Base-by-base conservation (phyloP, 2,797 vertebrate species). In the Poecile montanus region DNA sequence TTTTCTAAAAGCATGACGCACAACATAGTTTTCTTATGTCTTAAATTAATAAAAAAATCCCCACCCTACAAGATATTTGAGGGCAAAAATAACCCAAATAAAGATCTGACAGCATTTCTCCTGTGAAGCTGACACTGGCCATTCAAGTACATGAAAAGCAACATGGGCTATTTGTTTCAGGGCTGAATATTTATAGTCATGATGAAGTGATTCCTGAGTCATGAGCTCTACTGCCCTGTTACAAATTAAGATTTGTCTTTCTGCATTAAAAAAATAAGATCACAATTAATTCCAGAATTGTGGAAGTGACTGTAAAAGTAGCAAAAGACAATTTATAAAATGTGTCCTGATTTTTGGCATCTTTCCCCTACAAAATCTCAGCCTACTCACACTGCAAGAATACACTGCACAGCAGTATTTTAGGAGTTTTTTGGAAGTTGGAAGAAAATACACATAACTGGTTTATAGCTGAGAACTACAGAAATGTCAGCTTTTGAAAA, bases 201-300 rank as follows among this genome's bases (percentile, higher is more conserved):
- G 67, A 86, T 86, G 75, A 94, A 91, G 45, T 91, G 85, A 84
- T 51, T 96, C 80, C 83, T 68, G 80, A 95, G 86, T 85, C 91
- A 94, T 77, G 67, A 86, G 91, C 47, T 94, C 42, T 88, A 45
- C 42, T 70, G 71, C 67, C 77, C 74, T 91, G 80, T 77, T 86
- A 88, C 53, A 91, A 93, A 95, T 85, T 92, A 86, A 72, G 67
- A 40, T 93, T 90, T 87, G 71, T 65, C 80, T 73, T 91, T 91
- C 74, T 71, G 30, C 42, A 32, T 53, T 74, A 90, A 86, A 86
- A 94, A 91, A 89, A 74, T 21, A 73, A 90, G 80, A 71, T 90
- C 42, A 65, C 53, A 89, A 72, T 93, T 86, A 70, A 76, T 91
- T 94, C 94, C 93, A 94, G 91, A 86, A 76, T 58, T 75, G 17